Evolutionary conservation across 2,113 vertebrate species (phyloP).

Genomic region (Zosterops borbonicus): DNA sequence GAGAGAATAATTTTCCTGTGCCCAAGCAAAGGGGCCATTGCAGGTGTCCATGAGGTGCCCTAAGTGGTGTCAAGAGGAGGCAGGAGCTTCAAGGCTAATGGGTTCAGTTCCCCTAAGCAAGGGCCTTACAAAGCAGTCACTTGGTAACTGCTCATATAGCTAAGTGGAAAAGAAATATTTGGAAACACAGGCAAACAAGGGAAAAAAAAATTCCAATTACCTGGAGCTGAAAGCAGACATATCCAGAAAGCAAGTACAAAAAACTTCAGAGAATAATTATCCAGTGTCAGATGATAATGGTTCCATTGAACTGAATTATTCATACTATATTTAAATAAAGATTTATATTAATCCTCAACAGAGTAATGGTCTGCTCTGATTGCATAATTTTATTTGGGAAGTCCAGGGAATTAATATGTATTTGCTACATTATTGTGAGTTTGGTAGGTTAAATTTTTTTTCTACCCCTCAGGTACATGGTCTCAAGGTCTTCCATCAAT

Average conservation of each 20-base stretch:
- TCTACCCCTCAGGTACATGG: fast-evolving
- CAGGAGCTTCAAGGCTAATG: fast-evolving
- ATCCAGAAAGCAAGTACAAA: not conserved
- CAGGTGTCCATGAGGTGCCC: fast-evolving
- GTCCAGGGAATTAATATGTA: not conserved
- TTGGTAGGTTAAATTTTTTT: not conserved
- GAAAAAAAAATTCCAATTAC: not conserved
- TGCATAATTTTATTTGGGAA: not conserved
- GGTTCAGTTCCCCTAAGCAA: not conserved
- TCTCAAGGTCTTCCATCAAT: not conserved
- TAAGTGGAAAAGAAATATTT: not conserved
- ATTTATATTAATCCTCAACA: not conserved
- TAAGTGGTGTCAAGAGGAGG: too few species aligned
- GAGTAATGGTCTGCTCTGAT: not conserved
- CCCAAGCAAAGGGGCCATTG: not conserved
- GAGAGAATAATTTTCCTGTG: fast-evolving
- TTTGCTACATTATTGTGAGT: not conserved
- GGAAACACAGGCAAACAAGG: not conserved
- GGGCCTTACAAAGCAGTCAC: not conserved
- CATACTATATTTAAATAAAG: not conserved
- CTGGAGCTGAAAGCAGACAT: not conserved
- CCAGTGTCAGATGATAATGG: not conserved
- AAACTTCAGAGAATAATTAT: not conserved
- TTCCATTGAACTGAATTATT: not conserved
- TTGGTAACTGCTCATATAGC: not conserved